Conservation (phyloP, 1,140 invertebrate species). For the Drosophila sp. region DNA sequence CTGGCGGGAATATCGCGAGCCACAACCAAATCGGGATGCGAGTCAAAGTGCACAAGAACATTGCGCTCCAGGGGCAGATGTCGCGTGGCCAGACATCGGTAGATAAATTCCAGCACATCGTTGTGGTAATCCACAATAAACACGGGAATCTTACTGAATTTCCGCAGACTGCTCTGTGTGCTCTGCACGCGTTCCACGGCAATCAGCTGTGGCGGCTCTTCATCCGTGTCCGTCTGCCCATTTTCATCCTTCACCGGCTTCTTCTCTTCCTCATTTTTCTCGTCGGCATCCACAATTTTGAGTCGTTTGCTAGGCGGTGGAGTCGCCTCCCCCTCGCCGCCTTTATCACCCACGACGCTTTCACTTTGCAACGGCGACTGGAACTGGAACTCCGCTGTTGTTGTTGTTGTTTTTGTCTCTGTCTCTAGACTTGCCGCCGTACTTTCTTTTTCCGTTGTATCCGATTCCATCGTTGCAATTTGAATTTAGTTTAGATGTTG, state of each 20-base stretch:
- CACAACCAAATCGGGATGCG: conserved; percentile 95
- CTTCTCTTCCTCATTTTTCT: background rate
- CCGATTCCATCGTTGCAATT: conserved; percentile 66
- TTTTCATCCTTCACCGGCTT: background rate
- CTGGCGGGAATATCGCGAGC: conserved; percentile 85
- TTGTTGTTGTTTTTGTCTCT: conserved; percentile 34
- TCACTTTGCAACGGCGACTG: conserved; percentile 56
- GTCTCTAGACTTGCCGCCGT: conserved; percentile 44
- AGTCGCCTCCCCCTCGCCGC: conserved; percentile 34
- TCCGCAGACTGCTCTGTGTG: conserved; percentile 57
- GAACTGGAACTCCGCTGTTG: conserved; percentile 24
- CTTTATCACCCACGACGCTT: conserved; percentile 61
- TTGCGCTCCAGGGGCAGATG: conserved; percentile 91
- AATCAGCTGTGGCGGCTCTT: conserved; percentile 47
- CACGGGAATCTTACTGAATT: conserved; percentile 88
- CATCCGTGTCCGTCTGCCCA: conserved; percentile 16
- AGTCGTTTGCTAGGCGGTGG: conserved; percentile 67
- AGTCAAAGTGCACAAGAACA: conserved; percentile 94
- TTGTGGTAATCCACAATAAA: conserved; percentile 92
- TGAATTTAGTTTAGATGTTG: background rate
- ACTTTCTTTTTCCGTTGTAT: conserved; percentile 70
- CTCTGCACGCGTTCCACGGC: conserved; percentile 49
- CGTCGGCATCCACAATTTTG: conserved; percentile 40
- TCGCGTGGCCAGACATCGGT: conserved; percentile 92
- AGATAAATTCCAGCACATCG: conserved; percentile 92